Evolutionary conservation across 2,113 vertebrate species (phyloP), one percentile per base, ranked within the genome.

Genomic region (Callipepla squamata): DNA sequence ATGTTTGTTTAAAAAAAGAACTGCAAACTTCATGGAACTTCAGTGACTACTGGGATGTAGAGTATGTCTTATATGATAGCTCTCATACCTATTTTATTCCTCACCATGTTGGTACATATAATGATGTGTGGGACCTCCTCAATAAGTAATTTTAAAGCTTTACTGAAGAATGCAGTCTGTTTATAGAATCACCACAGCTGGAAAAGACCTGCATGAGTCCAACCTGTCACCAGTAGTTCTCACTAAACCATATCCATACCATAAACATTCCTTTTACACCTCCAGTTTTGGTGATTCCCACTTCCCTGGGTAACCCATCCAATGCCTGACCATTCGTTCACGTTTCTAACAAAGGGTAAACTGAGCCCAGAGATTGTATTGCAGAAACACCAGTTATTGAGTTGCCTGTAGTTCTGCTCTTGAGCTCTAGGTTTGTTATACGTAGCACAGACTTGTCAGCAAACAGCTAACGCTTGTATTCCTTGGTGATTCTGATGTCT

Each of bases 401-500:
- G 34, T 61, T 89, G 44, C 25, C 21, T 77, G 20, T 77, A 30
- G 7, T 63, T 88, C 8, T 40, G 0, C 23, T 25, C 28, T 19
- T 57, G 44, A 77, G 67, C 32, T 58, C 26, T 25, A 26, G 21
- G 15, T 36, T 72, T 5, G 45, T 59, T 66, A 47, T 78, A 11
- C 45, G 75, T 63, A 66, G 11, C 2, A 1, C 2, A 0, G 5
- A 67, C 0, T 72, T 72, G 4, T 66, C 45, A 83, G 72, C 32
- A 34, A 13, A 6, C 6, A 21, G 5, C 5, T 80, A 63, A 88
- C 32, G 20, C 19, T 22, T 6, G 2, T 50, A 20, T 67, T 88
- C 61, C 51, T 75, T 80, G 47, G 55, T 93, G 85, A 11, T 74
- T 95, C 91, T 69, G 34, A 14, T 84, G 42, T 93, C 59, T 88